Evolutionary conservation across 2,797 vertebrate species (phyloP).

Genomic region (Peromyscus melanophrys): DNA sequence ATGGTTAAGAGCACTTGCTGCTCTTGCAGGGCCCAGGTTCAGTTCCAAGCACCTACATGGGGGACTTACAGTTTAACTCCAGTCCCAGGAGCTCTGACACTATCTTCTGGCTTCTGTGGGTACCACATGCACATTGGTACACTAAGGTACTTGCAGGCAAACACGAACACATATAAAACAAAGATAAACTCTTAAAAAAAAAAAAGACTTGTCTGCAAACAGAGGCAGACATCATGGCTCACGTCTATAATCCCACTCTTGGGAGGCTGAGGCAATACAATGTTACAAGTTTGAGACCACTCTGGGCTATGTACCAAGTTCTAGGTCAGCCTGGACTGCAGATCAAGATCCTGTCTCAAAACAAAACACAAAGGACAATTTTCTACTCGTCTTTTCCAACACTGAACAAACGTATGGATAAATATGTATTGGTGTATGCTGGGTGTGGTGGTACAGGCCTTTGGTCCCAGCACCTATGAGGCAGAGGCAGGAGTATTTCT

Average conservation of each 20-base stretch:
- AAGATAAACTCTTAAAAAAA: neutral
- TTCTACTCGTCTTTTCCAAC: conserved; percentile 38
- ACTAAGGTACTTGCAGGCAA: neutral
- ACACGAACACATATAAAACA: neutral
- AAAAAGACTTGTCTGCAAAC: neutral
- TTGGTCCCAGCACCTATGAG: neutral
- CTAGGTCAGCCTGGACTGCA: neutral
- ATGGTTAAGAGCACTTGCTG: neutral
- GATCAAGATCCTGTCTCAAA: neutral
- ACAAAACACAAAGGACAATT: neutral
- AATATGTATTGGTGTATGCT: neutral
- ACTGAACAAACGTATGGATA: neutral
- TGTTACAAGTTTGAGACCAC: neutral
- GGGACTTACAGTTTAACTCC: neutral
- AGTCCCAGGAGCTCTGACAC: neutral
- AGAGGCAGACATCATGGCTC: neutral
- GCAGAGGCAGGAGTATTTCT: neutral
- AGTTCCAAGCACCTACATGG: neutral
- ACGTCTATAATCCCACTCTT: neutral
- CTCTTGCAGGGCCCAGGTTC: neutral
- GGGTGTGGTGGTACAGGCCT: neutral
- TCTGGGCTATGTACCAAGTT: neutral
- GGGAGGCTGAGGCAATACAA: neutral
- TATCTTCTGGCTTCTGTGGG: neutral
- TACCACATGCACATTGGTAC: no score